phyloP scores from a whole-genome alignment of 2,888 invertebrate genomes.

The Campoplex capitator region DNA sequence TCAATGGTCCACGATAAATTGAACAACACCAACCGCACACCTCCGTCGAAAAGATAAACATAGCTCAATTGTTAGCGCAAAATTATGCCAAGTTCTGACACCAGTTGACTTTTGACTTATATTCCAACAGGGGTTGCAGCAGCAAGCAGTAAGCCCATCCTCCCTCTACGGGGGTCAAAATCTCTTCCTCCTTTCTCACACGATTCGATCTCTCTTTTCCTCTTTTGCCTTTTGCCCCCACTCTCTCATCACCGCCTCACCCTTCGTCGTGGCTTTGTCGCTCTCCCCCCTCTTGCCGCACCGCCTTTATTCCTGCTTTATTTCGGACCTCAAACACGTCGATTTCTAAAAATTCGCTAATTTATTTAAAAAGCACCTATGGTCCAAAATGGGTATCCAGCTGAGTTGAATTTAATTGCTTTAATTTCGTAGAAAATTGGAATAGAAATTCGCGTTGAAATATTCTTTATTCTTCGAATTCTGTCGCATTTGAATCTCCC shows the following conservation, averaged over 20 bases:
- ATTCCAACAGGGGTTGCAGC: constrained; percentile 29
- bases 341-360: no score
- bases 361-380: not conserved
- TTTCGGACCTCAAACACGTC: no score
- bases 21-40: constrained; percentile 36
- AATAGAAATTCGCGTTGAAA: not conserved
- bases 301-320: no score
- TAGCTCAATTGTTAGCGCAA: constrained; percentile 57
- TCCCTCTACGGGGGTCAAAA: constrained; percentile 29
- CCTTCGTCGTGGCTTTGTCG: not conserved
- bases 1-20: constrained; percentile 44
- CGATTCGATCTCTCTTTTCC: not conserved
- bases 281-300: not conserved
- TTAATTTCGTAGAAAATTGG: not conserved
- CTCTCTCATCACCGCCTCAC: not conserved
- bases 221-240: not conserved
- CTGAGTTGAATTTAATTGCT: not conserved
- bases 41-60: constrained; percentile 52
- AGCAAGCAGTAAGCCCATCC: constrained; percentile 39
- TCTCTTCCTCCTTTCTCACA: not conserved
- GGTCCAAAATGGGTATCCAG: not conserved
- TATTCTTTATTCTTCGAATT: not conserved
- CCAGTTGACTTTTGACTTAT: constrained; percentile 48
- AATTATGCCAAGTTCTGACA: constrained; percentile 56
- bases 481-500: not conserved